Evolutionary conservation across 2,113 vertebrate species (phyloP), one percentile per base, ranked within the genome.

Genomic region (Steatornis caripensis): DNA sequence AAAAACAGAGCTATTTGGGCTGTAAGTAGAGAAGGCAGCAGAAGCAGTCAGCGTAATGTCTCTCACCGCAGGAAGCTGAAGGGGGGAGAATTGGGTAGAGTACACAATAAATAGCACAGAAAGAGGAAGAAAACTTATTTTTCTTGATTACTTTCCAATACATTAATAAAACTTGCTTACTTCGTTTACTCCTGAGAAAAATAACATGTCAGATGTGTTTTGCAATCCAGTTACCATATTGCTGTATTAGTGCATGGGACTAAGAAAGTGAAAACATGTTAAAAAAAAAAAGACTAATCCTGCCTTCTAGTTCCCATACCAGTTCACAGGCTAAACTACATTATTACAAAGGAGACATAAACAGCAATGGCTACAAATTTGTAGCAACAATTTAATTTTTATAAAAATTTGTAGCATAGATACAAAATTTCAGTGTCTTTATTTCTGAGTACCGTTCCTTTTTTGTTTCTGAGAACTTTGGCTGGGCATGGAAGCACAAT

Each of bases 21-120:
- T 79, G 48, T 14, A 29, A 46, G 51, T 10, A 71, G 79, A 69
- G 80, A 14, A 80, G 71, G 62, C 54, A 81, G 76, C 68, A 79
- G 49, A 36, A 55, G 8, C 5, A 8, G 12, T 2, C 32, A 23
- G 41, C 0, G 3, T 4, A 10, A 45, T 0, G 2, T 30, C 68
- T 49, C 54, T 66, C 49, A 34, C 37, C 0, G 0, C 75, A 62
- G 62, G 89, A 88, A 83, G 51, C 3, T 58, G 45, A 61, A 26
- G 61, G 36, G 69, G 70, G 37, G 49, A 70, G 39, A 79, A 75
- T 4, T 46, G 46, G 21, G 60, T 24, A 57, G 26, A 36, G 26
- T 12, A 75, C 46, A 69, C 29, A 88, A 43, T 37, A 48, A 9
- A 72, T 12, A 81, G 78, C 45, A 90, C 6, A 69, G 24, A 78